Evolutionary conservation across 2,113 vertebrate species (phyloP).

Genomic region (Chroicocephalus ridibundus): DNA sequence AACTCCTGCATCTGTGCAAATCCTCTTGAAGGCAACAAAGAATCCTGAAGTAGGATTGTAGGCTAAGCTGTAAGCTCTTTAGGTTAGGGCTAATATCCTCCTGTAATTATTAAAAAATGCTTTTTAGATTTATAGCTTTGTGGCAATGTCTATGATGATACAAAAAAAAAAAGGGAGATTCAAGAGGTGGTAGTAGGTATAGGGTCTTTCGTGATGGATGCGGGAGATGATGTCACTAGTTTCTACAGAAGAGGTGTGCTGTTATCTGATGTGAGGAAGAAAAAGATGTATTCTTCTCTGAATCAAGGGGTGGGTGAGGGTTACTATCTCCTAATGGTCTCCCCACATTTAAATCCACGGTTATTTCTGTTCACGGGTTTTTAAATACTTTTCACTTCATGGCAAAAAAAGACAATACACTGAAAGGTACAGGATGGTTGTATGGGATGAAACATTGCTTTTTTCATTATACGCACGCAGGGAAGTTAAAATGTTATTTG

Average conservation of each 20-base stretch:
- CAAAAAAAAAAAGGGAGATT: background rate
- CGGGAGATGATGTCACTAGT: background rate
- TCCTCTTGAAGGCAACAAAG: background rate
- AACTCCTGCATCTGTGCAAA: background rate
- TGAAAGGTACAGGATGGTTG: background rate
- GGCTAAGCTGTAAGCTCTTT: conserved; percentile 6
- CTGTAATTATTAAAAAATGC: background rate
- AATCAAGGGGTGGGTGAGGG: background rate
- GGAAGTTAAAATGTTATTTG: conserved; percentile 62
- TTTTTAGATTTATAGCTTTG: background rate
- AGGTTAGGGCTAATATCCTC: background rate
- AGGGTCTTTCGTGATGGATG: background rate
- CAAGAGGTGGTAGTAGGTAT: background rate
- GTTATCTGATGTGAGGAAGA: background rate
- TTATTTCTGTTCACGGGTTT: background rate
- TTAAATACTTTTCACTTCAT: background rate
- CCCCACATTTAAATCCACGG: background rate
- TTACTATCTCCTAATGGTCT: background rate
- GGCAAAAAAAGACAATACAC: background rate
- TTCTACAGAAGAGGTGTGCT: background rate
- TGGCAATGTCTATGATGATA: background rate
- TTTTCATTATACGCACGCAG: background rate
- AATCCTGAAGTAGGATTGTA: conserved; percentile 15
- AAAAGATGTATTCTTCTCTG: background rate
- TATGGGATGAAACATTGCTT: conserved; percentile 18